Percentiles rank a stretch among this genome's conserved stretches.
These are phyloP conservation scores for Neotoxoptera formosana DNA, from an alignment of 1,140 invertebrate genomes.

Conservation along the genomic window DNA sequence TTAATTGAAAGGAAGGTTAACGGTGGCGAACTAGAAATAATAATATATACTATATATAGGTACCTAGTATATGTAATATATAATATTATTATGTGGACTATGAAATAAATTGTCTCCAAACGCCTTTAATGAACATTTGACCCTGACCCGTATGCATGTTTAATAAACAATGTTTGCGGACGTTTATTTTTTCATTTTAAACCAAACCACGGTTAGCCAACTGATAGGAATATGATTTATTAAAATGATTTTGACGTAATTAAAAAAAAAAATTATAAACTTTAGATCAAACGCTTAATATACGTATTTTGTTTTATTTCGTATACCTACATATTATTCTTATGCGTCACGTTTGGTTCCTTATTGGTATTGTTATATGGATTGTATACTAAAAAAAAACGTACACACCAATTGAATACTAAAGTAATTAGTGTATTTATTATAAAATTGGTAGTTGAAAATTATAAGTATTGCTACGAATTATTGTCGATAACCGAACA, in stretches of 20 bases:
- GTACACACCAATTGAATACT: too few relatives aligned
- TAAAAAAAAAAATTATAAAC: neutral
- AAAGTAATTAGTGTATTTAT: too few relatives aligned
- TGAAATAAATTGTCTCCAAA: constrained; percentile 40
- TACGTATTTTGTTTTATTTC: neutral
- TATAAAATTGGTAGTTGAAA: too few relatives aligned
- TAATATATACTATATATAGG: neutral
- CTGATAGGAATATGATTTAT: neutral
- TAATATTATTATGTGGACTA: neutral
- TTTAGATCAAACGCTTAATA: neutral
- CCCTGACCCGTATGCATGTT: constrained; percentile 32
- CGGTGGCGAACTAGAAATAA: neutral
- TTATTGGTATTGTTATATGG: neutral
- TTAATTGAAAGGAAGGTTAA: constrained; percentile 31
- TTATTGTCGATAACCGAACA: too few relatives aligned
- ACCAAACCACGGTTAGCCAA: neutral
- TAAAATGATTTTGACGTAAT: neutral
- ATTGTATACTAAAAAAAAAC: too few relatives aligned
- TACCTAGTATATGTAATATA: neutral
- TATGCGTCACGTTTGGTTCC: neutral
- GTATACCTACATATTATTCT: neutral
- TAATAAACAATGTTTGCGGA: neutral
- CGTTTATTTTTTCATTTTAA: neutral
- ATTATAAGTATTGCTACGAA: too few relatives aligned
- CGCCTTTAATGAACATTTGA: neutral